Percentiles rank a stretch among this genome's conserved stretches.
These are phyloP conservation scores for Omphaloscelis lunosa DNA, from an alignment of 2,888 invertebrate genomes.

Conservation along the genomic window DNA sequence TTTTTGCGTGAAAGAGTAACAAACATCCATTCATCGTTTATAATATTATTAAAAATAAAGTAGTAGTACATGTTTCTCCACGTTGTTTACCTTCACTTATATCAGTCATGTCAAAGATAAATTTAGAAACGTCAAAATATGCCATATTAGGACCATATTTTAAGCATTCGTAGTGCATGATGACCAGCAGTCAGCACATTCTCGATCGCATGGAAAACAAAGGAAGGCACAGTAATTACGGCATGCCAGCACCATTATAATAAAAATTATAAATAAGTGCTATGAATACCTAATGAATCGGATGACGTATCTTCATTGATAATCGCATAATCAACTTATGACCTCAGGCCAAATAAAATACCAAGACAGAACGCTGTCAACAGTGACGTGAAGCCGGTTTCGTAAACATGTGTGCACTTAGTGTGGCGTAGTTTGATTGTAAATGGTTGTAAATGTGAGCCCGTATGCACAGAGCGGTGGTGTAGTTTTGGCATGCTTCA, in stretches of 20 bases:
- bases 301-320: conserved; percentile 25
- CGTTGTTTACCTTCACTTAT: background rate
- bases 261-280: conserved; percentile 22
- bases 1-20: no score
- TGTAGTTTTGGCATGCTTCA: no score
- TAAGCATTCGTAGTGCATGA: background rate
- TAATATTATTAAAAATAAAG: no score
- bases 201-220: conserved; percentile 10
- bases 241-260: conserved; percentile 27
- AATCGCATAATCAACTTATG: conserved; percentile 14
- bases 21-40: no score
- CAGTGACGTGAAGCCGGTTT: no score
- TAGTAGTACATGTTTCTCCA: background rate
- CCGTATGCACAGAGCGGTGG: no score
- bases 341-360: no score
- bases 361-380: no score
- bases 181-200: background rate
- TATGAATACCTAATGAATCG: conserved; percentile 37
- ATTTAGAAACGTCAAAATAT: background rate
- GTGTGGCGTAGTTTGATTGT: no score
- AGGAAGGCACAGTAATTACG: conserved; percentile 6
- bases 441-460: no score
- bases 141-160: background rate
- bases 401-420: no score
- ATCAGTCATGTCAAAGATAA: background rate